These are phyloP conservation scores for Pipistrellus pipistrellus DNA, from an alignment of 2,797 vertebrate genomes.

Conservation along the genomic window DNA sequence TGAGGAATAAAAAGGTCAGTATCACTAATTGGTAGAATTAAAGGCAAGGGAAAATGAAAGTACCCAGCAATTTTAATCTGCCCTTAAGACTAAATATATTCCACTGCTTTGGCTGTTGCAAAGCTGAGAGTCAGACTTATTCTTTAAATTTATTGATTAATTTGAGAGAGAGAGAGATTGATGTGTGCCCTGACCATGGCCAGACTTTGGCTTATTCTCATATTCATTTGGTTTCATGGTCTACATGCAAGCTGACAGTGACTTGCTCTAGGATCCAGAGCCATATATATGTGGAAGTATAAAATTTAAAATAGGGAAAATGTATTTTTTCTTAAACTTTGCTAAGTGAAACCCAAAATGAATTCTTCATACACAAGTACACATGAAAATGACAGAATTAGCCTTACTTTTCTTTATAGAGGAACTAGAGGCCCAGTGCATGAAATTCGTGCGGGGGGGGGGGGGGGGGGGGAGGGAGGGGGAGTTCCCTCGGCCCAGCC, in stretches of 20 bases:
- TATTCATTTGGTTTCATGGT: neutral
- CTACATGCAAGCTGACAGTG: neutral
- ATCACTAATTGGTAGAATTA: conserved; percentile 21
- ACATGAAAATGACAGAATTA: neutral
- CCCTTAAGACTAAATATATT: neutral
- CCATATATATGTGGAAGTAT: neutral
- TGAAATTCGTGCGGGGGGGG: neutral
- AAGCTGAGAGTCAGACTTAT: neutral
- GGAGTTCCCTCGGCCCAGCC: no score
- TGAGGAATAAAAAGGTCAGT: neutral
- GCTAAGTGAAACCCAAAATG: neutral
- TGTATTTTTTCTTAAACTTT: conserved; percentile 11
- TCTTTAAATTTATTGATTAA: neutral
- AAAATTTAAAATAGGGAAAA: conserved; percentile 23
- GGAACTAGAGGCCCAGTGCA: neutral
- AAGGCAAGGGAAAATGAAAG: neutral
- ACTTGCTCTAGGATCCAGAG: neutral
- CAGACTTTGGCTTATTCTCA: neutral
- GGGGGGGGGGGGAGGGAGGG: no score
- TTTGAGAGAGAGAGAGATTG: neutral
- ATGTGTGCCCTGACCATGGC: neutral
- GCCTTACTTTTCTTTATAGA: neutral
- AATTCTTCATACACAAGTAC: neutral
- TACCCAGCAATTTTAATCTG: conserved; percentile 7
- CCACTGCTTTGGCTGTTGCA: neutral